A percentile compares a stretch with the other conserved stretches of the same genome.
These are phyloP conservation scores for Esperia sulphurella DNA, from an alignment of 2,888 invertebrate genomes.

Conservation along the genomic window DNA sequence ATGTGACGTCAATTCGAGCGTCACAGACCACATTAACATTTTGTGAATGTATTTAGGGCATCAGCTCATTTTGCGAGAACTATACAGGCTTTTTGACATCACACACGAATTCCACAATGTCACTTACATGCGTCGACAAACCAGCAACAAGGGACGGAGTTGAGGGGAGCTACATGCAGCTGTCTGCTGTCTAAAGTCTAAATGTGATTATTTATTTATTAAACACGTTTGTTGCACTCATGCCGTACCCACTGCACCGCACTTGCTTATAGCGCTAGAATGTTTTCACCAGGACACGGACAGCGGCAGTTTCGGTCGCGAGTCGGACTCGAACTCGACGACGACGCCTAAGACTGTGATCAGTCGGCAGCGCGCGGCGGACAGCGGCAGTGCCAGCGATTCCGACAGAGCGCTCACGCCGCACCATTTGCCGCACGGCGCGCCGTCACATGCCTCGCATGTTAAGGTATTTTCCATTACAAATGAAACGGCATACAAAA, in stretches of 20 bases:
- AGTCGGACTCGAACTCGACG: conserved; percentile 88
- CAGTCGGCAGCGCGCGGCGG: conserved; percentile 76
- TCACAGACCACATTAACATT: no score
- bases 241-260: conserved; percentile 1
- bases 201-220: no score
- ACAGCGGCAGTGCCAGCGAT: conserved; percentile 73
- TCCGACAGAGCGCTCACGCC: conserved; percentile 78
- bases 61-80: no score
- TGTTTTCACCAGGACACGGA: conserved; percentile 58
- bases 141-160: no score
- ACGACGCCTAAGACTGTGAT: conserved; percentile 86
- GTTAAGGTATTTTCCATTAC: conserved; percentile 16
- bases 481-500: conserved; percentile 11
- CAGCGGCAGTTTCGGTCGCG: conserved; percentile 83
- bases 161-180: no score
- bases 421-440: conserved; percentile 44
- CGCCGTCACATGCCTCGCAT: neutral
- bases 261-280: neutral
- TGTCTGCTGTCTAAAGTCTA: no score
- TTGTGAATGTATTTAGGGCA: no score
- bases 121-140: no score
- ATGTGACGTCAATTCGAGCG: no score
- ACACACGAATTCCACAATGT: no score
- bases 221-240: neutral
- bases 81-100: no score